Conservation (phyloP, 2,888 invertebrate genomes). For the Leptura quadrifasciata region DNA sequence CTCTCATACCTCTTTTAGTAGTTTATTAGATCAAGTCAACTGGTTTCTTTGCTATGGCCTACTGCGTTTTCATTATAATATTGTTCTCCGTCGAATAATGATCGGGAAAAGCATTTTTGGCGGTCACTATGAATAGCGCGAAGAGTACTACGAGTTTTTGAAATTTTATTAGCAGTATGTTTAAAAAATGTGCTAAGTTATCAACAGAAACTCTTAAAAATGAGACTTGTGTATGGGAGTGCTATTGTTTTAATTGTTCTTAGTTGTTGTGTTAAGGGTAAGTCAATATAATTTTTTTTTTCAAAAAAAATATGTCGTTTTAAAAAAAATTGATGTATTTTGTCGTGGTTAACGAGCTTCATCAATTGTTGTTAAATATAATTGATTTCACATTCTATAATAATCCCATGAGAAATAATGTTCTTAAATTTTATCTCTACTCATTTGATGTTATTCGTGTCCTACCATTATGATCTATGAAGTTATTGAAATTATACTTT, state of each 20-base stretch:
- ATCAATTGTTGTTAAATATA: too few species aligned
- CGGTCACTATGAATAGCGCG: not conserved
- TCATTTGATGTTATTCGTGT: too few species aligned
- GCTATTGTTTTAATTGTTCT: constrained; percentile 8
- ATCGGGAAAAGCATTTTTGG: not conserved
- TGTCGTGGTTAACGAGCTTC: too few species aligned
- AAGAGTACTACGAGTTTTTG: not conserved
- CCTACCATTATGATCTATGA: too few species aligned
- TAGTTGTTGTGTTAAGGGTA: constrained; percentile 22
- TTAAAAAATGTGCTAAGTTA: constrained; percentile 3
- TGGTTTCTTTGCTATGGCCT: constrained; percentile 25
- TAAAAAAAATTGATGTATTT: too few species aligned
- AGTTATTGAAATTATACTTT: too few species aligned
- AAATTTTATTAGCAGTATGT: not conserved
- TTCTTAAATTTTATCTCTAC: too few species aligned
- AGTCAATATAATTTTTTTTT: constrained; percentile 1
- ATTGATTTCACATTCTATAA: too few species aligned
- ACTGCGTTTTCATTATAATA: constrained; percentile 19
- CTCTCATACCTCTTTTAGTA: constrained; percentile 35
- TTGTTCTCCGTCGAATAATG: constrained; percentile 8
- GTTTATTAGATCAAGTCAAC: constrained; percentile 45
- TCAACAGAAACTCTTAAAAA: constrained; percentile 4
- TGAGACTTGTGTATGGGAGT: constrained; percentile 3
- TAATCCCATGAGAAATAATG: too few species aligned
- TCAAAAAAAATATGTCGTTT: not conserved